Percentiles rank a stretch among this genome's conserved stretches.
Evolutionary conservation across 2,113 vertebrate species (phyloP).

Genomic region (Cepphus grylle): DNA sequence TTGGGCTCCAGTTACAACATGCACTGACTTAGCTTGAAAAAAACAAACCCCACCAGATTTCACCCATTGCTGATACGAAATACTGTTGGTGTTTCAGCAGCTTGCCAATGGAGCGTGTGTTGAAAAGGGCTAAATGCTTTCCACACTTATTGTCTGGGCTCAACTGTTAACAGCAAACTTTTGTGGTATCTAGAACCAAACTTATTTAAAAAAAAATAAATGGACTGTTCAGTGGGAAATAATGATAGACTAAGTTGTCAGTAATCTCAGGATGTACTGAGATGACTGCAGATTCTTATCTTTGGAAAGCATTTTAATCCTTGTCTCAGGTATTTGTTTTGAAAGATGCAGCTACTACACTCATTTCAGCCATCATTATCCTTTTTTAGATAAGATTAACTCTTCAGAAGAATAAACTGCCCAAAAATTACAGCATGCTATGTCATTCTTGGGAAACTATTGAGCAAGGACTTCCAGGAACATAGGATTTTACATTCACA

Average conservation of each 20-base stretch:
- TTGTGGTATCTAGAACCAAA: neutral
- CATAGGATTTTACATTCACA: neutral
- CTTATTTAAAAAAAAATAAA: neutral
- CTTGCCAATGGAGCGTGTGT: neutral
- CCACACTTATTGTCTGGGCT: neutral
- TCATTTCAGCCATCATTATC: neutral
- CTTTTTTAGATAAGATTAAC: neutral
- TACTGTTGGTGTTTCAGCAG: neutral
- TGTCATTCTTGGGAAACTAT: neutral
- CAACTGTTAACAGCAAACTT: neutral
- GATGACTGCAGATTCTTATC: neutral
- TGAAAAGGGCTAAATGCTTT: neutral
- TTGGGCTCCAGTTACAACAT: neutral
- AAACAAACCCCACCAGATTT: neutral
- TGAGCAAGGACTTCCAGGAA: neutral
- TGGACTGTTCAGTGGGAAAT: neutral
- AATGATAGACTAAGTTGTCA: neutral
- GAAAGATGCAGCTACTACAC: neutral
- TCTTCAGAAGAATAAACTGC: neutral
- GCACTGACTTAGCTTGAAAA: neutral
- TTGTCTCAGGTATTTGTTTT: neutral
- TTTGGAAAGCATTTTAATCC: neutral
- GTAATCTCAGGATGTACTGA: neutral
- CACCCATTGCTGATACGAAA: neutral
- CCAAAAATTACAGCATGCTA: neutral